Percentiles rank a stretch among this genome's conserved stretches.
phyloP scores from a whole-genome alignment of 2,113 vertebrate species.

The Phalacrocorax aristotelis region DNA sequence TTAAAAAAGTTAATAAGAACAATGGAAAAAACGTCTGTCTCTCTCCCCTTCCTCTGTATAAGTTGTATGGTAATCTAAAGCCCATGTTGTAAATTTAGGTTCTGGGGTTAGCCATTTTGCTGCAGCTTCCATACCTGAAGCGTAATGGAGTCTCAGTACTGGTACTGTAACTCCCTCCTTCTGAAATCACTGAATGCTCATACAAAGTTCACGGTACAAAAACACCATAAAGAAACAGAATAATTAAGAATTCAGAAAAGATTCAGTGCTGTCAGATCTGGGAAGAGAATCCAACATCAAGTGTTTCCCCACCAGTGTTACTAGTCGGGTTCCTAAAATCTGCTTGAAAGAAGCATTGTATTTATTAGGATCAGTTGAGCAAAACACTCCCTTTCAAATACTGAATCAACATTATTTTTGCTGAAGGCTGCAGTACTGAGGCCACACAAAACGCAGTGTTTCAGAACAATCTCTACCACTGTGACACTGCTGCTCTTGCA shows the following conservation, averaged over 20 bases:
- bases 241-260: background rate
- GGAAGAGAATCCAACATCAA: background rate
- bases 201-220: background rate
- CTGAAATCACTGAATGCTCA: background rate
- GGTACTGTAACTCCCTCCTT: background rate
- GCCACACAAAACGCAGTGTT: background rate
- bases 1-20: constrained; percentile 17
- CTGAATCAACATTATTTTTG: background rate
- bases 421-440: background rate
- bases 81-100: background rate
- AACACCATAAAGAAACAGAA: background rate
- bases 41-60: background rate
- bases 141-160: accelerated
- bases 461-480: background rate
- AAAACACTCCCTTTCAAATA: background rate
- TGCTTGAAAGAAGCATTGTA: background rate
- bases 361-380: background rate
- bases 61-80: background rate
- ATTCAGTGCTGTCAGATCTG: background rate
- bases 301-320: background rate
- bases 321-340: background rate
- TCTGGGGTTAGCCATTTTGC: background rate
- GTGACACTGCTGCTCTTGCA: background rate
- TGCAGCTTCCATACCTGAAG: background rate
- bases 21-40: background rate